A percentile compares a stretch with the other conserved stretches of the same genome.
phyloP scores from a whole-genome alignment of 2,888 invertebrate genomes.

The Hymenopus coronatus region DNA sequence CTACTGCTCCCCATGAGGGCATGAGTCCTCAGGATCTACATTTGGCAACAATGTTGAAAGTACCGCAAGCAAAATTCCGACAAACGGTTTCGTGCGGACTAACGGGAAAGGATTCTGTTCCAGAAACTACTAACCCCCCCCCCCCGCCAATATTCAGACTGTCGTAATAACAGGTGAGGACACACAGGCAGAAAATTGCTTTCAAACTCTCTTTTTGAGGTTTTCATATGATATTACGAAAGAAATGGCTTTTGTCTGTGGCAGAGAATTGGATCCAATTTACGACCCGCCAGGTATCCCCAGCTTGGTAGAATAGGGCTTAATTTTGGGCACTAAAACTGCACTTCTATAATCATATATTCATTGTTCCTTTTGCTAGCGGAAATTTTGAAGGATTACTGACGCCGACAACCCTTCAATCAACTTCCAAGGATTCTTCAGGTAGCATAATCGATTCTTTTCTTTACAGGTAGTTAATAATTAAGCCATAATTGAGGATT shows the following conservation, averaged over 20 bases:
- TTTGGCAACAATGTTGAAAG: no score
- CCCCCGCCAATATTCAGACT: neutral
- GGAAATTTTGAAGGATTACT: neutral
- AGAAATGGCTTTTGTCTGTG: neutral
- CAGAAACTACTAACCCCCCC: no score
- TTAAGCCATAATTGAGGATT: constrained; percentile 12
- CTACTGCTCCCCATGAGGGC: no score
- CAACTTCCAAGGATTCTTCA: neutral
- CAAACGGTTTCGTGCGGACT: no score
- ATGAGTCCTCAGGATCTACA: no score
- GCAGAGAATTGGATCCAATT: neutral
- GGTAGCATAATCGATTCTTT: neutral
- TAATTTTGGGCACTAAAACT: constrained; percentile 1
- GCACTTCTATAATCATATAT: neutral
- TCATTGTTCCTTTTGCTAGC: neutral
- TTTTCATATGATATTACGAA: neutral
- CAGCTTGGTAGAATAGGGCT: neutral
- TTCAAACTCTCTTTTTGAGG: neutral
- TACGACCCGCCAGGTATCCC: neutral
- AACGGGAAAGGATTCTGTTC: no score
- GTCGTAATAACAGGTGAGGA: neutral
- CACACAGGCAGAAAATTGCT: neutral
- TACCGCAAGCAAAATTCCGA: no score
- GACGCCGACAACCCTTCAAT: constrained; percentile 6
- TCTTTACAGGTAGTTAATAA: neutral